Evolutionary conservation across 1,140 invertebrate genomes (phyloP).

Genomic region (fruit fly (Drosophila melanogaster)): DNA sequence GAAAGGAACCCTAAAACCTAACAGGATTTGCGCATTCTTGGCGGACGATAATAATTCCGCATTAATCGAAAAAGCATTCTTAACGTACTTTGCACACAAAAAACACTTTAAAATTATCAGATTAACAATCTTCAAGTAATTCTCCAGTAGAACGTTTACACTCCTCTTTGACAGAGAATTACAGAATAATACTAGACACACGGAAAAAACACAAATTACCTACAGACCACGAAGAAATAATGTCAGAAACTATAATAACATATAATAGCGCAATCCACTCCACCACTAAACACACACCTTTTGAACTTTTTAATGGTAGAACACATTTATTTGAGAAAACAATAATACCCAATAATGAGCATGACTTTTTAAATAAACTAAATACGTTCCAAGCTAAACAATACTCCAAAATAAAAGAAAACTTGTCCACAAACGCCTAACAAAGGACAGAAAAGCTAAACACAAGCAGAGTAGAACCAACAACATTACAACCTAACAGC

Average conservation of each 20-base stretch:
- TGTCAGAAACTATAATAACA: background rate
- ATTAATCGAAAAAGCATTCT: no score
- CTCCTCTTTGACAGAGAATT: background rate
- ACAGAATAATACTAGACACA: background rate
- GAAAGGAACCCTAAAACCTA: no score
- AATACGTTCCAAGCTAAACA: no score
- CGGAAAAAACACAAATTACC: background rate
- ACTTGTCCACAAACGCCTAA: no score
- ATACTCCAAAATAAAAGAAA: no score
- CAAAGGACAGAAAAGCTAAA: no score
- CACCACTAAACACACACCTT: background rate
- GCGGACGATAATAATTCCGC: no score
- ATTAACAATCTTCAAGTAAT: constrained; percentile 6
- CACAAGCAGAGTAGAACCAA: no score
- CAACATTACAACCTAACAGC: no score
- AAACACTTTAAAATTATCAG: no score
- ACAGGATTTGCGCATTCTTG: no score
- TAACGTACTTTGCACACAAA: no score
- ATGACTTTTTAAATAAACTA: background rate
- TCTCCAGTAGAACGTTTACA: background rate
- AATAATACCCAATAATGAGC: background rate
- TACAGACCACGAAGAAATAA: constrained; percentile 1
- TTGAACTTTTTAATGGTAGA: constrained; percentile 5
- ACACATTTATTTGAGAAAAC: constrained; percentile 4
- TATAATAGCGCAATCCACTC: constrained; percentile 5